Conservation (phyloP, 35 echinoderm and acorn worm genomes). For the Ophioderma brevispina region DNA sequence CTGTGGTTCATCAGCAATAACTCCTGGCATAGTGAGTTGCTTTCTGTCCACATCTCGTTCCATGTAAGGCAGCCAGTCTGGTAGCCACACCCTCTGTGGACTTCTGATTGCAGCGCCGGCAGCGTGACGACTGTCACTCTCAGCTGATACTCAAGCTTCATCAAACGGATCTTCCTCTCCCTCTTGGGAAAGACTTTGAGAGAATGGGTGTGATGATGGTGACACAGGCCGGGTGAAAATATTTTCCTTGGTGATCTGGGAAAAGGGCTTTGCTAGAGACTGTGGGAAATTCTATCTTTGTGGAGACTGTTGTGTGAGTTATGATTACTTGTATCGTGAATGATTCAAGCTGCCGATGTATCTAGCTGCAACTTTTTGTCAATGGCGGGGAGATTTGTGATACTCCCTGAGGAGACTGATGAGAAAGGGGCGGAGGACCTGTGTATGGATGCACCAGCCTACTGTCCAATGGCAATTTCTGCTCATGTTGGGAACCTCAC, state of each 20-base stretch:
- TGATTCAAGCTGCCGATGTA: background rate
- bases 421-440: background rate
- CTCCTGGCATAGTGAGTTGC: conserved; percentile 95
- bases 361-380: background rate
- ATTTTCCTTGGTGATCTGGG: background rate
- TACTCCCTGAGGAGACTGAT: background rate
- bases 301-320: background rate
- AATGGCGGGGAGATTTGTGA: background rate
- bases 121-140: conserved; percentile 86
- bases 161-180: conserved; percentile 57
- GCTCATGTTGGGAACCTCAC: background rate
- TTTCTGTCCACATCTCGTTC: conserved; percentile 78
- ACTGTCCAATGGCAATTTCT: background rate
- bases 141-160: conserved; percentile 77
- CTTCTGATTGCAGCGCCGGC: conserved; percentile 74
- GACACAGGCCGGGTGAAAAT: background rate
- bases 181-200: background rate
- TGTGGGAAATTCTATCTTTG: background rate
- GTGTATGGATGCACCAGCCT: background rate
- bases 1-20: conserved; percentile 83
- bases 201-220: background rate
- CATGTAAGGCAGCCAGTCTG: conserved; percentile 46
- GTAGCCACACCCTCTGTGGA: conserved; percentile 59
- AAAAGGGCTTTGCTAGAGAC: background rate
- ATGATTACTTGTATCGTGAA: background rate